A percentile compares a stretch with the other conserved stretches of the same genome.
phyloP scores from a whole-genome alignment of 1,140 invertebrate species.

The Psilanteris sp. region DNA sequence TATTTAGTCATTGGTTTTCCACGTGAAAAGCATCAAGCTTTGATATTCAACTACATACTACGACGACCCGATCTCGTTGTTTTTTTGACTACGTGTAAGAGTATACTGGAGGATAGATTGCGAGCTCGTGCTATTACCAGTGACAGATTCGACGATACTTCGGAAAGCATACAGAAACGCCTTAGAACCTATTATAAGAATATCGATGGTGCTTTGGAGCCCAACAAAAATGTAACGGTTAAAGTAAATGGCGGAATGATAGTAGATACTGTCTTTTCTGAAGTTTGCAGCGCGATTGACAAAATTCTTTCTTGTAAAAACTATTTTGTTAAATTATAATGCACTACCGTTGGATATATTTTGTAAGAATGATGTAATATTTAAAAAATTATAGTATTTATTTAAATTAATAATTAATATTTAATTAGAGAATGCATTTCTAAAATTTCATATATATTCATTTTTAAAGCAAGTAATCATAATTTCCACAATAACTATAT shows the following conservation, averaged over 20 bases:
- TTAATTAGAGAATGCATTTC: no score
- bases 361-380: no score
- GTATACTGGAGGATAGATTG: constrained; percentile 57
- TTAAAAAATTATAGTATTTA: no score
- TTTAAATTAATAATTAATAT: no score
- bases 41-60: constrained; percentile 54
- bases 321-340: neutral
- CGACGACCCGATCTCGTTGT: constrained; percentile 53
- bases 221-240: constrained; percentile 47
- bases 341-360: no score
- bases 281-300: constrained; percentile 42
- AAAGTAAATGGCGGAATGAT: constrained; percentile 55
- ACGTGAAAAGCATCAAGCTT: constrained; percentile 60
- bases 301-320: neutral
- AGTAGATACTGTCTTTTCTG: constrained; percentile 41
- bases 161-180: constrained; percentile 29
- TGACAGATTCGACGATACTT: constrained; percentile 60
- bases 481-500: no score
- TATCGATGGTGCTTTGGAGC: constrained; percentile 25
- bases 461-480: no score
- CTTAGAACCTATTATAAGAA: constrained; percentile 54
- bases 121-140: neutral
- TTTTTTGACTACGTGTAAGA: constrained; percentile 46
- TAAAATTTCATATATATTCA: no score
- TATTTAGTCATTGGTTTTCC: constrained; percentile 68